These are phyloP conservation scores for Aelia acuminata DNA, from an alignment of 2,888 invertebrate species.

Conservation along the genomic window DNA sequence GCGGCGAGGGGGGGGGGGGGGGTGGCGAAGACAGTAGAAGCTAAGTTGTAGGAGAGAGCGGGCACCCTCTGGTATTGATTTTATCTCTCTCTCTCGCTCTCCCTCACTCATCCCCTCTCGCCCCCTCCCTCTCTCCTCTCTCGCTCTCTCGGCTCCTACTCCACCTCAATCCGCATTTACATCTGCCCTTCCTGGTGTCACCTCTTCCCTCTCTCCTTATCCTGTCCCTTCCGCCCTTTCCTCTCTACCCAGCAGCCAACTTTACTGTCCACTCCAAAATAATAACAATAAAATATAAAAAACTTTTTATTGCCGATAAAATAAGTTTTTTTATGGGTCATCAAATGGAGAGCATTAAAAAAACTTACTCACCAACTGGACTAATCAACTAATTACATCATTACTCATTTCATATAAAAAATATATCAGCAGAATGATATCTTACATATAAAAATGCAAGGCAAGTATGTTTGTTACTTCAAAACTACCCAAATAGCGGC, in stretches of 20 bases:
- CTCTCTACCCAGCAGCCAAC: background rate
- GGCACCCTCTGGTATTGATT: conserved; percentile 57
- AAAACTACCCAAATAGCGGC: too few species aligned
- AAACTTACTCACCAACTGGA: background rate
- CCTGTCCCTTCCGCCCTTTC: background rate
- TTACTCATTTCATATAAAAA: background rate
- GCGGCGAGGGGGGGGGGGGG: background rate
- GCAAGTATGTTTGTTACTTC: too few species aligned
- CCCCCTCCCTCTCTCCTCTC: background rate
- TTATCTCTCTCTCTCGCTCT: conserved; percentile 58
- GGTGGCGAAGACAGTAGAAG: conserved; percentile 10
- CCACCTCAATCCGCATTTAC: conserved; percentile 42
- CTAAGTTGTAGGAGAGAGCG: conserved; percentile 46
- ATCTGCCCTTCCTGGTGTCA: background rate
- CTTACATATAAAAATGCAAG: too few species aligned
- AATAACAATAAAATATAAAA: conserved; percentile 20
- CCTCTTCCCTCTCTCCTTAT: conserved; percentile 46
- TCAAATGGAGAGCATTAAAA: background rate
- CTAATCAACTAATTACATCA: background rate
- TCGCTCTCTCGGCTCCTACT: background rate
- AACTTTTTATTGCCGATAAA: conserved; percentile 49
- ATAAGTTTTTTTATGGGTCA: conserved; percentile 44
- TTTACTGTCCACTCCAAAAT: conserved; percentile 51
- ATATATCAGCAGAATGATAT: too few species aligned
- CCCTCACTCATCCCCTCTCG: background rate